Percentiles rank a stretch among this genome's conserved stretches.
phyloP scores from a whole-genome alignment of 2,113 vertebrate genomes.

The Emberiza fucata region DNA sequence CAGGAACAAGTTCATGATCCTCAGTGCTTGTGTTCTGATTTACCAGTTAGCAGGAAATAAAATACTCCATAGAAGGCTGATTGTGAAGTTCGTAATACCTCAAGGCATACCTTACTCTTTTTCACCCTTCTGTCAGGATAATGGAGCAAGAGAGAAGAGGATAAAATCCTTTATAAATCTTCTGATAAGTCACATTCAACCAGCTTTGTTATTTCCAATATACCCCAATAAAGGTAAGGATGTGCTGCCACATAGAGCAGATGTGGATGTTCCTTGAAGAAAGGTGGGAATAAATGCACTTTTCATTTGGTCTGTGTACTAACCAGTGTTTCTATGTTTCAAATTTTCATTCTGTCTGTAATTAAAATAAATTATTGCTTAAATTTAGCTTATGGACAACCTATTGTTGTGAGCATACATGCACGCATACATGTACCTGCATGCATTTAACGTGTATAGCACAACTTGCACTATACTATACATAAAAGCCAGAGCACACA shows the following conservation, averaged over 20 bases:
- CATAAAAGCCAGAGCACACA: background rate
- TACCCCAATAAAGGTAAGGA: background rate
- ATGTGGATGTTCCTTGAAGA: background rate
- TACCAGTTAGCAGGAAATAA: background rate
- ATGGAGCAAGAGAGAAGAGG: background rate
- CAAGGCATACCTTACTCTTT: background rate
- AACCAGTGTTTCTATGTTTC: background rate
- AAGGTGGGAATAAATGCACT: background rate
- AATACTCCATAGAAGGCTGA: background rate
- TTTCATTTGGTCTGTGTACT: background rate
- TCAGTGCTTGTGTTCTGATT: background rate
- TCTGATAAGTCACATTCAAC: background rate
- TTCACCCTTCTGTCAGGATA: background rate
- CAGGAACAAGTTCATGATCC: background rate
- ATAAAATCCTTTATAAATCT: background rate
- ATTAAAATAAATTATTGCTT: background rate
- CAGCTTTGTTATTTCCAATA: background rate
- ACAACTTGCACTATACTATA: fast-evolving
- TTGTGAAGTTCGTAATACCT: background rate
- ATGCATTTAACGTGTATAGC: background rate
- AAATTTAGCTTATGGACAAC: background rate
- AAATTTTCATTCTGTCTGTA: background rate
- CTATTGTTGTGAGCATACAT: background rate
- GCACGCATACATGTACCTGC: background rate
- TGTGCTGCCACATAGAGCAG: background rate